A percentile compares a stretch with the other conserved stretches of the same genome.
phyloP scores from a whole-genome alignment of 2,888 invertebrate genomes.

The Caenorhabditis sp. region DNA sequence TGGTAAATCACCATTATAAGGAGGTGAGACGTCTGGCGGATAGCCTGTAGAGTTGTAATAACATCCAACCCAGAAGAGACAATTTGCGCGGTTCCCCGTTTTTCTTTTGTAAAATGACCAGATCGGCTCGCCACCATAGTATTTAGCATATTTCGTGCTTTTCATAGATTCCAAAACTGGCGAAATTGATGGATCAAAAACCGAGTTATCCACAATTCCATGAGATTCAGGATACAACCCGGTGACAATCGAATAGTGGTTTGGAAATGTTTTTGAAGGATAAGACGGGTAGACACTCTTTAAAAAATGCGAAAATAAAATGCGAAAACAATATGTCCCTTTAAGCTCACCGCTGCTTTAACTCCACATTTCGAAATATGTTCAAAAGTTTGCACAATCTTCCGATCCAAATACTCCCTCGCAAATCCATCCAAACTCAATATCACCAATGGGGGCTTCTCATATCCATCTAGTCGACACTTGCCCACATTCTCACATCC shows the following conservation, averaged over 20 bases:
- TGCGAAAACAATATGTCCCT: too few relatives aligned
- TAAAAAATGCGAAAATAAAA: too few relatives aligned
- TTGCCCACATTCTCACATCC: slow-evolving; percentile 31
- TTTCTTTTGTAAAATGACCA: slow-evolving; percentile 59
- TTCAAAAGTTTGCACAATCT: slow-evolving; percentile 59
- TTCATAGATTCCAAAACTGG: slow-evolving; percentile 60
- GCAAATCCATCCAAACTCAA: slow-evolving; percentile 64
- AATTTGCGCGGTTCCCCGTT: slow-evolving; percentile 54
- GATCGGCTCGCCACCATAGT: slow-evolving; percentile 66
- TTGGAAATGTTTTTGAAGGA: slow-evolving; percentile 70
- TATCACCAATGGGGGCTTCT: slow-evolving; percentile 39
- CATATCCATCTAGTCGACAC: slow-evolving; percentile 18
- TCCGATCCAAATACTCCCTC: slow-evolving; percentile 57
- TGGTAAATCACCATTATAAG: slow-evolving; percentile 57
- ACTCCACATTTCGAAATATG: slow-evolving; percentile 62
- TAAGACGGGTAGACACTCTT: slow-evolving; percentile 66
- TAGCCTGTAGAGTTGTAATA: slow-evolving; percentile 49
- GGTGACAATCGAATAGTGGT: slow-evolving; percentile 70
- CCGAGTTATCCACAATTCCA: slow-evolving; percentile 63
- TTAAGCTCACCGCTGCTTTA: slow-evolving; percentile 49
- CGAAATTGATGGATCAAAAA: slow-evolving; percentile 61
- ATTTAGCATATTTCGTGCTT: slow-evolving; percentile 50
- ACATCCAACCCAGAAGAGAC: slow-evolving; percentile 66
- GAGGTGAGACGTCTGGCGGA: slow-evolving; percentile 54
- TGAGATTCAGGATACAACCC: slow-evolving; percentile 67